These are phyloP conservation scores for Perizoma flavofasciatum DNA, from an alignment of 2,888 invertebrate species.

Conservation along the genomic window DNA sequence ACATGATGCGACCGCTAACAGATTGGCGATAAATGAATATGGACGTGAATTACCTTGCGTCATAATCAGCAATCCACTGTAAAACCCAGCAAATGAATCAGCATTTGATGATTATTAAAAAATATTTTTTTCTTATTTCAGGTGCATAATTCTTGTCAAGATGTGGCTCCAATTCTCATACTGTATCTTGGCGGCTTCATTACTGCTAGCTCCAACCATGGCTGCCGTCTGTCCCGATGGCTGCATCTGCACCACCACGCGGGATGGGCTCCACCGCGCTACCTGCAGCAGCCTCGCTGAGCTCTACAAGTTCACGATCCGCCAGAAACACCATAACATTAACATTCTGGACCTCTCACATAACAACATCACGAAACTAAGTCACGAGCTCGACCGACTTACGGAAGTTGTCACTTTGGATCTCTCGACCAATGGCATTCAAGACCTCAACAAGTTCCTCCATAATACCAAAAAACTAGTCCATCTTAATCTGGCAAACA, in stretches of 20 bases:
- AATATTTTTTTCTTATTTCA: slow-evolving; percentile 58
- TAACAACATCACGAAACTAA: slow-evolving; percentile 83
- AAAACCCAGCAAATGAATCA: not conserved
- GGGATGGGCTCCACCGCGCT: slow-evolving; percentile 87
- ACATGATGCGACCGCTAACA: slow-evolving; percentile 46
- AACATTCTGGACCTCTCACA: slow-evolving; percentile 86
- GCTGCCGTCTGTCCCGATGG: slow-evolving; percentile 78
- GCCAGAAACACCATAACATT: slow-evolving; percentile 79
- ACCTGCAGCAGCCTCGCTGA: slow-evolving; percentile 88
- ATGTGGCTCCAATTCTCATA: slow-evolving; percentile 64
- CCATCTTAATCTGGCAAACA: slow-evolving; percentile 85
- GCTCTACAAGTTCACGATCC: slow-evolving; percentile 86
- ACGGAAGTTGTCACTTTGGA: slow-evolving; percentile 86
- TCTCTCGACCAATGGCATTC: slow-evolving; percentile 85
- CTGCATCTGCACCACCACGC: slow-evolving; percentile 84
- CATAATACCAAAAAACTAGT: slow-evolving; percentile 83
- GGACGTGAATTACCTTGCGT: slow-evolving; percentile 43
- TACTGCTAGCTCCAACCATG: slow-evolving; percentile 58
- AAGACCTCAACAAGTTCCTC: slow-evolving; percentile 83
- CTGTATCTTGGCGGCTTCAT: slow-evolving; percentile 60
- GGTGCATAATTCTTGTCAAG: slow-evolving; percentile 63
- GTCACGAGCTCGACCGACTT: slow-evolving; percentile 83
- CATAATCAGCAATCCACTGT: slow-evolving; percentile 27
- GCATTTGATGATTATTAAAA: slow-evolving; percentile 11
- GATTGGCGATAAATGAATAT: slow-evolving; percentile 48